Base-by-base conservation (phyloP, 1,140 invertebrate species). In the Oncopeltus fasciatus region DNA sequence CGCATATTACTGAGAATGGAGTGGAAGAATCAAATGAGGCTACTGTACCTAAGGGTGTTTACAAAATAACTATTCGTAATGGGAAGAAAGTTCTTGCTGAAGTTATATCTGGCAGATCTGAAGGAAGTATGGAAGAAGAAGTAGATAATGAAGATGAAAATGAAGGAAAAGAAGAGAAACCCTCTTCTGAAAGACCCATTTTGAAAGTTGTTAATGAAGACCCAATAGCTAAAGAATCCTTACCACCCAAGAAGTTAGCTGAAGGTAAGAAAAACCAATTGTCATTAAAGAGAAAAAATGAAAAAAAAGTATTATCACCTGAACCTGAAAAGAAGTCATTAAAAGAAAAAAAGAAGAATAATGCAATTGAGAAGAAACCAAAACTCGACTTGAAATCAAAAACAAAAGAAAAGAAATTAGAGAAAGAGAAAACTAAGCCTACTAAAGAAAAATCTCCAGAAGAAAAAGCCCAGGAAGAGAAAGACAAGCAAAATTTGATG, bases 1-100 rank as follows among this genome's bases (percentile, higher is more conserved):
- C 44, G 56, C 16, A 60, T 43, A 47, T 70, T 66, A 33, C 63
- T 62, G 63, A 59, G 65, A 59, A 60, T 33, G 60, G 51, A 62
- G 64, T 18, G 60, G 58, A 56, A 16, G 44, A 49, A 20, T 46
- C 60, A 2, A 27, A 60, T 4, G 56, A 26, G 20, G 38, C 20
- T 27, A 47, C 28, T 44, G 60, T 61, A n/a, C 64, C 68, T 58
- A 59, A 67, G 16, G 68, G 72, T 33, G 77, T 80, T 63, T 80
- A 79, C 68, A 88, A 86, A 76, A 81, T 87, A 67, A 81, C 81
- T 29, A 77, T 86, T 64, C 81, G 83, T 67, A 85, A 87, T 76
- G 85, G 84, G 11, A 85, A 85, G 72, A 80, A 86, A 71, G 76
- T 86, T 47, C 73, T 86, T 63, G 81, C 81, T 8, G 82, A 86